phyloP scores from a whole-genome alignment of 2,888 invertebrate genomes.

The Monopis laevigella region DNA sequence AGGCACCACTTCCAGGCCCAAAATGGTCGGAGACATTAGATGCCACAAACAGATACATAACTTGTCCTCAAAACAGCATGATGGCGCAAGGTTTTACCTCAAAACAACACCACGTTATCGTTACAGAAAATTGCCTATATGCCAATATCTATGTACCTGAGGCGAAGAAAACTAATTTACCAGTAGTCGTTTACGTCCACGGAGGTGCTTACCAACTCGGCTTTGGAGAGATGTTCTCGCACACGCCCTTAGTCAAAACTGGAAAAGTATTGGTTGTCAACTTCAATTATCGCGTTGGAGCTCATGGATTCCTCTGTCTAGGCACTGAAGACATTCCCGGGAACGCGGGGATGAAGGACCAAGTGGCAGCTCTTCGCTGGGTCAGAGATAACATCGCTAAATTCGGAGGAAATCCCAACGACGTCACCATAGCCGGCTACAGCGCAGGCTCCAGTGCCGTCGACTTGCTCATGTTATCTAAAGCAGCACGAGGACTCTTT shows the following conservation, averaged over 20 bases:
- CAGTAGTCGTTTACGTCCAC: constrained; percentile 48
- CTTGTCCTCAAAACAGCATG: constrained; percentile 13
- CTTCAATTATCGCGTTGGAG: constrained; percentile 38
- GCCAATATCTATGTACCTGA: constrained; percentile 28
- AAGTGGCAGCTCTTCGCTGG: constrained; percentile 16
- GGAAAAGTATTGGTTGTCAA: constrained; percentile 31
- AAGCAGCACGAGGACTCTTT: constrained; percentile 12
- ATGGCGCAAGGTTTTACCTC: too few species aligned
- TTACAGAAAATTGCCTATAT: constrained; percentile 26
- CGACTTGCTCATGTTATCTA: constrained; percentile 14
- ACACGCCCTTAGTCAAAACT: constrained; percentile 25
- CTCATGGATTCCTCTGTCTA: constrained; percentile 19
- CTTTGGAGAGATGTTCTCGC: constrained; percentile 26
- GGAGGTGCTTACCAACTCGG: constrained; percentile 47
- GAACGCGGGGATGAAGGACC: constrained; percentile 24
- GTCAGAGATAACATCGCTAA: constrained; percentile 13
- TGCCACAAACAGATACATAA: constrained; percentile 1
- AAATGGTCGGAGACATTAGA: constrained; percentile 12
- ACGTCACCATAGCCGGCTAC: constrained; percentile 16
- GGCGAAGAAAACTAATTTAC: constrained; percentile 26
- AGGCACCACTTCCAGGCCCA: constrained; percentile 13
- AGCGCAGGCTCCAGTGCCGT: constrained; percentile 14
- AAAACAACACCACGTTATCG: not conserved
- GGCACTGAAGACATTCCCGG: constrained; percentile 38
- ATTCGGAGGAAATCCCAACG: constrained; percentile 15